phyloP scores from a whole-genome alignment of 2,113 vertebrate species.

The Alexandromys fortis region DNA sequence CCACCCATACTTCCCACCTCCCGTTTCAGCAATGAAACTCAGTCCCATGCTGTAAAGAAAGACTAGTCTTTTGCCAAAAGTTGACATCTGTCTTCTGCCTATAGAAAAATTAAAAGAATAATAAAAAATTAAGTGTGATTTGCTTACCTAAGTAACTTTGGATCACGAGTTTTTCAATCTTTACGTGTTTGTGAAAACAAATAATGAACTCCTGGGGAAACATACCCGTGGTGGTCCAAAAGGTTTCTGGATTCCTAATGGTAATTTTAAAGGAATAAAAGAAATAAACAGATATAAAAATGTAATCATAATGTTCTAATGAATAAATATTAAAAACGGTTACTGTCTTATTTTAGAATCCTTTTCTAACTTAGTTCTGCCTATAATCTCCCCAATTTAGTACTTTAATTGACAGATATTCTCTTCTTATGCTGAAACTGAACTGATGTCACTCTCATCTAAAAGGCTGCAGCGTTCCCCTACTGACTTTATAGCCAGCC shows the following conservation, averaged over 20 bases:
- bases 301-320: slow-evolving; percentile 51
- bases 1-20: not conserved
- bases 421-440: slow-evolving; percentile 6
- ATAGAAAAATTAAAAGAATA: not conserved
- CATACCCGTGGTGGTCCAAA: slow-evolving; percentile 97
- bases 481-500: not conserved
- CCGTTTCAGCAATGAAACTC: slow-evolving; percentile 40
- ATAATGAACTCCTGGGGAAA: slow-evolving; percentile 96
- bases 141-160: slow-evolving; percentile 93
- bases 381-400: slow-evolving; percentile 44
- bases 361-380: slow-evolving; percentile 31
- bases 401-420: not conserved
- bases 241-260: slow-evolving; percentile 90
- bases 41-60: slow-evolving; percentile 33
- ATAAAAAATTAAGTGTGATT: not conserved
- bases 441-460: not conserved
- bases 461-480: slow-evolving; percentile 25
- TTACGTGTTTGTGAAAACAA: slow-evolving; percentile 88
- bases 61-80: slow-evolving; percentile 40
- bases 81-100: slow-evolving; percentile 15
- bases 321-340: slow-evolving; percentile 4
- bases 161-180: slow-evolving; percentile 87
- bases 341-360: not conserved
- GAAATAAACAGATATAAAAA: slow-evolving; percentile 39
- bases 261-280: slow-evolving; percentile 62